These are phyloP conservation scores for Gobio gobio DNA, from an alignment of 2,113 vertebrate species.

Conservation along the genomic window DNA sequence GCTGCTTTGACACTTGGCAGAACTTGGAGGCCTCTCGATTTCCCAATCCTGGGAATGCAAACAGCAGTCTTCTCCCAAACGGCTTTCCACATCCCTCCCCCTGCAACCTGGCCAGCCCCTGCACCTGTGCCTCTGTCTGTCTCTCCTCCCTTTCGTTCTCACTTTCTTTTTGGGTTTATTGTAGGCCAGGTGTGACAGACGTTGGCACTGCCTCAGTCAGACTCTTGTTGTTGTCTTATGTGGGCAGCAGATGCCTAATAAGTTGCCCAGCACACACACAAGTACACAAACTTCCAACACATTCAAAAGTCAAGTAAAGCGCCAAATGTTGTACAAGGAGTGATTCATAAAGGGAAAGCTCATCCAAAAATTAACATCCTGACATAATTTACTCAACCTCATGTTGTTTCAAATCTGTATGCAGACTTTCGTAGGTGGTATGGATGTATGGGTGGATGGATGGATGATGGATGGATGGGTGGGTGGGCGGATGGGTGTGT, in stretches of 20 bases:
- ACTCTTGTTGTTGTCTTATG: slow-evolving; percentile 60
- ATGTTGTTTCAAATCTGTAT: no score
- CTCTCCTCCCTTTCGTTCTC: neutral
- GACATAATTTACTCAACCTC: no score
- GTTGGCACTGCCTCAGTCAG: slow-evolving; percentile 65
- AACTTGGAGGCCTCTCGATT: slow-evolving; percentile 48
- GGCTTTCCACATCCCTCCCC: slow-evolving; percentile 70
- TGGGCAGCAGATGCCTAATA: slow-evolving; percentile 36
- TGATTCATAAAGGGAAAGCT: neutral
- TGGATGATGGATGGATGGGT: no score
- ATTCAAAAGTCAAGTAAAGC: slow-evolving; percentile 7
- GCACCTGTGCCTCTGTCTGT: slow-evolving; percentile 68
- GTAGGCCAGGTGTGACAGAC: slow-evolving; percentile 71
- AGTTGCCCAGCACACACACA: slow-evolving; percentile 1
- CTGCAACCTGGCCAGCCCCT: slow-evolving; percentile 63
- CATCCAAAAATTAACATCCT: neutral
- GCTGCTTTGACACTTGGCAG: slow-evolving; percentile 45
- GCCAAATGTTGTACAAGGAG: neutral
- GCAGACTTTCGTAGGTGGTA: neutral
- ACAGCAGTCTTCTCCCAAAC: slow-evolving; percentile 74
- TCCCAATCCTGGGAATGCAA: slow-evolving; percentile 78
- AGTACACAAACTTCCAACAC: slow-evolving; percentile 1
- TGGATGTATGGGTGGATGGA: no score
- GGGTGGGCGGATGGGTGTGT: no score
- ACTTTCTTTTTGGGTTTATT: slow-evolving; percentile 49